Conservation (phyloP, 2,797 vertebrate genomes). For the Chrysocyon brachyurus region DNA sequence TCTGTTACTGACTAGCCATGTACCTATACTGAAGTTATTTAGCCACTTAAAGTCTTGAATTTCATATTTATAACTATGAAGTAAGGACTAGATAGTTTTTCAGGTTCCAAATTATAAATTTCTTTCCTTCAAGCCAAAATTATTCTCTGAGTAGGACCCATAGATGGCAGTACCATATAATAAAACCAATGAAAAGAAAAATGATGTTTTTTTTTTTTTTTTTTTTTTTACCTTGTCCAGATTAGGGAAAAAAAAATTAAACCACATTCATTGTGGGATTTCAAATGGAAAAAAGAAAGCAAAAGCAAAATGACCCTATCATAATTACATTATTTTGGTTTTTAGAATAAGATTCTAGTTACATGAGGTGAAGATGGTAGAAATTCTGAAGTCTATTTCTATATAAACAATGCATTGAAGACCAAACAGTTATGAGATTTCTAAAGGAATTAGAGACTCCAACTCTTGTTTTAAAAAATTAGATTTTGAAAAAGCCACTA, state of each 20-base stretch:
- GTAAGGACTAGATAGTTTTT: background rate
- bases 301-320: conserved; percentile 20
- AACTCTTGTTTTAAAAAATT: background rate
- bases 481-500: background rate
- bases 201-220: background rate
- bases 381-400: background rate
- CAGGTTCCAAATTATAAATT: conserved; percentile 45
- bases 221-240: background rate
- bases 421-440: background rate
- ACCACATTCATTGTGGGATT: conserved; percentile 25
- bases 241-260: conserved; percentile 22
- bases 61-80: conserved; percentile 25
- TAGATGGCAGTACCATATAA: conserved; percentile 81
- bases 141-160: conserved; percentile 59
- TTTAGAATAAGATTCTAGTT: background rate
- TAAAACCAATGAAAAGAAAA: conserved; percentile 59
- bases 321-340: conserved; percentile 46
- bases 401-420: background rate
- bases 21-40: background rate
- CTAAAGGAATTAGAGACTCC: background rate
- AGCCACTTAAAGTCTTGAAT: background rate
- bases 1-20: background rate
- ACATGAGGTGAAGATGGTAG: background rate
- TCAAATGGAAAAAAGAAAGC: conserved; percentile 49
- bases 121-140: conserved; percentile 33